Conservation (phyloP, 2,113 vertebrate species). For the Rhynchopsitta pachyrhyncha region DNA sequence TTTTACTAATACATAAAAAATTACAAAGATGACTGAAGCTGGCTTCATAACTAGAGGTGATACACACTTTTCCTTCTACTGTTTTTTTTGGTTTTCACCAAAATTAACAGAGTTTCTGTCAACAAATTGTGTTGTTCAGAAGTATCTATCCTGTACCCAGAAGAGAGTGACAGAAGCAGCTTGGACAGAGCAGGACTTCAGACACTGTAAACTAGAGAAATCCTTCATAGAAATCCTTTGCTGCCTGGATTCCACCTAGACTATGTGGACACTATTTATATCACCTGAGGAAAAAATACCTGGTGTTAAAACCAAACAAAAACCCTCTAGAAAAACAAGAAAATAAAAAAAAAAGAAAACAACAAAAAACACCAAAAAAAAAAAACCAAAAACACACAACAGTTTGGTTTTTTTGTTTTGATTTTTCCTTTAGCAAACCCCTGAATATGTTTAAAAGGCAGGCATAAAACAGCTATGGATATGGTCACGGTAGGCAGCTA, state of each 20-base stretch:
- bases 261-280: not conserved
- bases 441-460: not conserved
- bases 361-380: not conserved
- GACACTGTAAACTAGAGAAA: not conserved
- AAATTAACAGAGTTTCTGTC: not conserved
- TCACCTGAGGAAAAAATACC: not conserved
- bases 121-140: not conserved
- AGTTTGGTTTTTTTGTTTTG: rapidly evolving
- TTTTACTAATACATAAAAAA: not conserved
- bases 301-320: not conserved
- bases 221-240: not conserved
- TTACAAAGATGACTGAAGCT: not conserved
- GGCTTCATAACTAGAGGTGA: not conserved
- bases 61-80: not conserved
- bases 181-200: not conserved
- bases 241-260: not conserved
- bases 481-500: not conserved
- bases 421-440: not conserved
- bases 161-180: not conserved
- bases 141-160: not conserved
- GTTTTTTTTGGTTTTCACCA: not conserved
- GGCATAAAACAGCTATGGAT: not conserved
- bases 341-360: not conserved
- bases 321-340: rapidly evolving
- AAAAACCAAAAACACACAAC: not conserved